These are phyloP conservation scores for Calonectris borealis DNA, from an alignment of 2,113 vertebrate genomes.

Conservation along the genomic window DNA sequence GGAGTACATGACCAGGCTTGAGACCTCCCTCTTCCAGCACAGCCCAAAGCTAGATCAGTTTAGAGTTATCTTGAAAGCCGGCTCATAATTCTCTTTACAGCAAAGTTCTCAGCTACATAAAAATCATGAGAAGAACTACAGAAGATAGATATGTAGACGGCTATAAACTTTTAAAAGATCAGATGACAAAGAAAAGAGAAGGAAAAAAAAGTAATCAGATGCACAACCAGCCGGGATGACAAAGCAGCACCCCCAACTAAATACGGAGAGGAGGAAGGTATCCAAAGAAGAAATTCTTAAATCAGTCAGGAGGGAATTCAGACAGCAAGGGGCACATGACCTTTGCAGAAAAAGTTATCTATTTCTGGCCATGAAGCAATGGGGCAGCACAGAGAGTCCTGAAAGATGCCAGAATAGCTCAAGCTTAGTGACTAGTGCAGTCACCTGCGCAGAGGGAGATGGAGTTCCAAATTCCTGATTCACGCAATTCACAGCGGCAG, in stretches of 20 bases:
- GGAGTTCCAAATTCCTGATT: not conserved
- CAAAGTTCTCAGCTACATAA: not conserved
- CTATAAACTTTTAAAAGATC: not conserved
- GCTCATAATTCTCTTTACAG: not conserved
- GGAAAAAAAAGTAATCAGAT: not conserved
- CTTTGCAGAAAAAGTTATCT: constrained; percentile 28
- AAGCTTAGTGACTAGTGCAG: not conserved
- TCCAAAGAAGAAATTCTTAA: not conserved
- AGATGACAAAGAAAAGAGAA: not conserved
- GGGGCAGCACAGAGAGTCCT: not conserved
- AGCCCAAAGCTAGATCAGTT: not conserved
- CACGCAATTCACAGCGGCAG: not conserved
- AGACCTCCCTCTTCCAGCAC: not conserved
- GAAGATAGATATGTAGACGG: not conserved
- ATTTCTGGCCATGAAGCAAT: constrained; percentile 21
- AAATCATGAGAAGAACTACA: not conserved
- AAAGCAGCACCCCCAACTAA: not conserved
- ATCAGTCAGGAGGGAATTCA: not conserved
- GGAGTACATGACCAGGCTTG: not conserved
- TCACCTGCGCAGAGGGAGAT: not conserved
- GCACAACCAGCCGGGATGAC: not conserved
- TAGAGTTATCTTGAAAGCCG: not conserved
- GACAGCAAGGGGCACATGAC: not conserved
- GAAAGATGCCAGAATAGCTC: not conserved
- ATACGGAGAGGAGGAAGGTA: not conserved